Evolutionary conservation across 1,140 invertebrate genomes (phyloP).

Genomic region (Cydia pomonella): DNA sequence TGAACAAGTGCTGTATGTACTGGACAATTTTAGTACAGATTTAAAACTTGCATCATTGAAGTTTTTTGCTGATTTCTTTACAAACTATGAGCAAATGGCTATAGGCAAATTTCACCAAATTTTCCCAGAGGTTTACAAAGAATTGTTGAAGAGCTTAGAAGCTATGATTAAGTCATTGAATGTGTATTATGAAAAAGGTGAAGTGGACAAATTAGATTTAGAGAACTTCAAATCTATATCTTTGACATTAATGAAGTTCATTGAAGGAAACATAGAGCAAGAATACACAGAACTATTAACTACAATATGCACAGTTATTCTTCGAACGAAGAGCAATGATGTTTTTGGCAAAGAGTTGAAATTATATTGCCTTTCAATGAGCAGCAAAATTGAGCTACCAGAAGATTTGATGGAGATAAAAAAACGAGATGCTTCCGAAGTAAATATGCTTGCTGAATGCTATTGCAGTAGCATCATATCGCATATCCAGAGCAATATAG

Average conservation of each 20-base stretch:
- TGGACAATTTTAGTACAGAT: constrained; percentile 66
- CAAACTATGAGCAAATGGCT: constrained; percentile 52
- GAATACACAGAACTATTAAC: constrained; percentile 47
- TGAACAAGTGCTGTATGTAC: constrained; percentile 53
- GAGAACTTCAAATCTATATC: constrained; percentile 52
- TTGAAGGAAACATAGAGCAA: constrained; percentile 39
- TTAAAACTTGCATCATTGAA: constrained; percentile 63
- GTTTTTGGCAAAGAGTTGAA: constrained; percentile 58
- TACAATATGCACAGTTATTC: constrained; percentile 54
- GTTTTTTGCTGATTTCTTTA: constrained; percentile 68
- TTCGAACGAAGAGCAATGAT: constrained; percentile 46
- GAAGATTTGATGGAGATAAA: constrained; percentile 53
- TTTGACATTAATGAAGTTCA: constrained; percentile 49
- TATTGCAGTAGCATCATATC: constrained; percentile 53
- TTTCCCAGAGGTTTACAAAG: constrained; percentile 50
- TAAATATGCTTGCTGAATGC: constrained; percentile 56
- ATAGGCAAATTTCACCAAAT: constrained; percentile 48
- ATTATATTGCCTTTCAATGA: constrained; percentile 57
- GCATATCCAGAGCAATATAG: constrained; percentile 39
- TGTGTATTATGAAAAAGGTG: constrained; percentile 59
- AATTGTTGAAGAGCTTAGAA: constrained; percentile 54
- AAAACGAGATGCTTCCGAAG: constrained; percentile 54
- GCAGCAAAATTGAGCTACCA: constrained; percentile 50
- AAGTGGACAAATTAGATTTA: constrained; percentile 50
- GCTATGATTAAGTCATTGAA: constrained; percentile 50